Percentiles rank a stretch among this genome's conserved stretches.
Conservation (phyloP, 2,797 vertebrate genomes). For the Phoeniculus purpureus region DNA sequence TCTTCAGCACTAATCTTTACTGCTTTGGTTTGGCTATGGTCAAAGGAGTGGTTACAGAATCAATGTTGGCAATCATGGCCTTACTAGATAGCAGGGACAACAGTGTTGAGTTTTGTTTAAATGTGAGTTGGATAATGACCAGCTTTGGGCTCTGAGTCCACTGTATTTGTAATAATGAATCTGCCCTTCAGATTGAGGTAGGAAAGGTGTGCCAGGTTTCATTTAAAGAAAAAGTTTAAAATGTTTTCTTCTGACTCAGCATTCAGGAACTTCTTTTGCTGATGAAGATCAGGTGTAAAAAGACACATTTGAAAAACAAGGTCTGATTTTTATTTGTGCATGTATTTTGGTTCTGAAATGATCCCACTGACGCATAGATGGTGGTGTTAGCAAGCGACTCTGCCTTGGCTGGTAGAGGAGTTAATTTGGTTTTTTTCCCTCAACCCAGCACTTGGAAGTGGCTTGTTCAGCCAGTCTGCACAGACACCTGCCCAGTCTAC, state of each 20-base stretch:
- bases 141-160: not conserved
- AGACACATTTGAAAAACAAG: not conserved
- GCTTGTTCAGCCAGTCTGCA: conserved; percentile 87
- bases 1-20: not conserved
- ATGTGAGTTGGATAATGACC: not conserved
- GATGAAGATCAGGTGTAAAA: not conserved
- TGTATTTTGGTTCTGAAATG: not conserved
- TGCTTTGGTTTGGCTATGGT: not conserved
- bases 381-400: not conserved
- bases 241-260: not conserved
- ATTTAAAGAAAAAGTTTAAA: not conserved
- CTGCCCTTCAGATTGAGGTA: not conserved
- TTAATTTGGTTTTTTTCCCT: not conserved
- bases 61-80: not conserved
- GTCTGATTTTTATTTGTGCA: not conserved
- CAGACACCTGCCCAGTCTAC: conserved; percentile 87
- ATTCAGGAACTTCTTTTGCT: not conserved
- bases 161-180: not conserved
- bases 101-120: not conserved
- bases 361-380: not conserved
- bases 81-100: not conserved
- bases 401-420: not conserved
- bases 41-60: not conserved
- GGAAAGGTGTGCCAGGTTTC: not conserved
- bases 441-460: conserved; percentile 78